These are phyloP conservation scores for Chelonus formosanus DNA, from an alignment of 2,888 invertebrate species.

Conservation along the genomic window DNA sequence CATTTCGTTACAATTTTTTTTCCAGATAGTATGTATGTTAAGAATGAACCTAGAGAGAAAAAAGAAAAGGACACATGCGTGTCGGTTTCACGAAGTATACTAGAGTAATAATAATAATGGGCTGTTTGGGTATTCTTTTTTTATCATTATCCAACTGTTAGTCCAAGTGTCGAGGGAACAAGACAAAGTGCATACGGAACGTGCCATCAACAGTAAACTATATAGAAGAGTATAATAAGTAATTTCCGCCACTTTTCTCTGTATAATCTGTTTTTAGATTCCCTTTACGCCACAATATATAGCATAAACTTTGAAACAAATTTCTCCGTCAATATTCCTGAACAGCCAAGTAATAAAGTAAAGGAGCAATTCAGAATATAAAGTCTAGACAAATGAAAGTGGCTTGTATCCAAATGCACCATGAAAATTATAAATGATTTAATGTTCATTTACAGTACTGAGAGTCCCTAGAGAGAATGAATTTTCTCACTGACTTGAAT, in stretches of 20 bases:
- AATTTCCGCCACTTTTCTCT: not conserved
- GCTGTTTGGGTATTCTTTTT: not conserved
- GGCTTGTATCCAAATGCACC: conserved; percentile 15
- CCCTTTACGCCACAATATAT: not conserved
- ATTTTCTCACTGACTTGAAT: not conserved
- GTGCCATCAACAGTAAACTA: conserved; percentile 1
- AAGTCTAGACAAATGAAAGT: conserved; percentile 17
- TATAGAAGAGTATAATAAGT: not conserved
- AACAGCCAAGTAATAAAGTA: not conserved
- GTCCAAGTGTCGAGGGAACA: conserved; percentile 3
- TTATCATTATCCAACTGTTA: conserved; percentile 5
- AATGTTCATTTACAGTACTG: not conserved
- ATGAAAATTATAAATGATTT: conserved; percentile 2
- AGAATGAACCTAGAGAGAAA: no score
- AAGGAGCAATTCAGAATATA: not conserved
- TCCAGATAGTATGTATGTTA: no score
- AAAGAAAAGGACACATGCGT: no score
- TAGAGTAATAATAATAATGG: not conserved
- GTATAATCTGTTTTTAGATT: conserved; percentile 8
- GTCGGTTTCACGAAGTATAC: no score
- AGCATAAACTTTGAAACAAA: not conserved
- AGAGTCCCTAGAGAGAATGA: not conserved
- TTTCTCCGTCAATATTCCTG: conserved; percentile 11
- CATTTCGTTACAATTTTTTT: no score
- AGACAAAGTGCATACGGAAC: conserved; percentile 6